phyloP scores from a whole-genome alignment of 2,113 vertebrate species.

The Crocuta crocuta region DNA sequence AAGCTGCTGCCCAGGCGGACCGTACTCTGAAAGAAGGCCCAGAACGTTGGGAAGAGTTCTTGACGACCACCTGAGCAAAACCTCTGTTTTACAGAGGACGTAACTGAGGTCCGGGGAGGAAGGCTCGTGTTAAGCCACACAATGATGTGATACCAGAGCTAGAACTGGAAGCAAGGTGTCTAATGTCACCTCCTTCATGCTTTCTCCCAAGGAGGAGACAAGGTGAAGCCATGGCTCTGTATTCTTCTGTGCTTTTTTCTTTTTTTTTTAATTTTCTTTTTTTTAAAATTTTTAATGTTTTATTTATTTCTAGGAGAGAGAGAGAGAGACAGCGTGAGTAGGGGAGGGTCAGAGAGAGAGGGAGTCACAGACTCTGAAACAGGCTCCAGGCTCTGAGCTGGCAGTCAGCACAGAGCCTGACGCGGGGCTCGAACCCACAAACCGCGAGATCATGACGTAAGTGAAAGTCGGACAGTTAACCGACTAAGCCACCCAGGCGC shows the following conservation, averaged over 20 bases:
- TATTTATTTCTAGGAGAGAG: too few species aligned
- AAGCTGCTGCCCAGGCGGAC: background rate
- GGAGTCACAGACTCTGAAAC: too few species aligned
- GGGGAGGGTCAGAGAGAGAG: too few species aligned
- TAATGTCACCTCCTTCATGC: background rate
- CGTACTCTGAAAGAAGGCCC: background rate
- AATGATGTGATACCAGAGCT: background rate
- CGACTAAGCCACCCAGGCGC: too few species aligned
- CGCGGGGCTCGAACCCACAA: too few species aligned
- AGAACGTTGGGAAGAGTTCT: background rate
- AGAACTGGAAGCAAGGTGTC: background rate
- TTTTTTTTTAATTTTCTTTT: too few species aligned
- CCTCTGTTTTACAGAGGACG: background rate
- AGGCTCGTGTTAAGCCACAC: background rate
- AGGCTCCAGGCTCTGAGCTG: too few species aligned
- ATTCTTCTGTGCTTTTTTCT: background rate
- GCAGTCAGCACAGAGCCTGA: too few species aligned
- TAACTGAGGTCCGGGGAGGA: background rate
- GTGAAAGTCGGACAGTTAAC: too few species aligned
- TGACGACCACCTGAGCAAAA: background rate
- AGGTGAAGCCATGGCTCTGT: background rate
- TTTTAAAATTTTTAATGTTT: too few species aligned
- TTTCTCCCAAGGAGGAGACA: background rate
- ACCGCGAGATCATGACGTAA: too few species aligned
- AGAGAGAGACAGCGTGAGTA: too few species aligned